These are phyloP conservation scores for Globia sparganii DNA, from an alignment of 2,888 invertebrate species.

Conservation along the genomic window DNA sequence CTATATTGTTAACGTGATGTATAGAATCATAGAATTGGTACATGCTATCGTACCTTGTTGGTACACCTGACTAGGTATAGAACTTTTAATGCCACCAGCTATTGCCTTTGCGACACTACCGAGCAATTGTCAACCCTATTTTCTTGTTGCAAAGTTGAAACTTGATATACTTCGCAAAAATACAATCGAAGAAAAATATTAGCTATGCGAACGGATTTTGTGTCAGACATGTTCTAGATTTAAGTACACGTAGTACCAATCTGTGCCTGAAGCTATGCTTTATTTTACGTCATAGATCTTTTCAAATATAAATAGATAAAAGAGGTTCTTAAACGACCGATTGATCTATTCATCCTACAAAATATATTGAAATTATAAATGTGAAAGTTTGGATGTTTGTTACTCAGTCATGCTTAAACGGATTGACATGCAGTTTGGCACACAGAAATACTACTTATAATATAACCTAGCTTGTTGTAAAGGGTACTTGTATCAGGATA, in stretches of 20 bases:
- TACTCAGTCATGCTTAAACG: not conserved
- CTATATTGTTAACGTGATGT: slow-evolving; percentile 26
- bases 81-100: slow-evolving; percentile 29
- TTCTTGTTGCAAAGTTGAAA: slow-evolving; percentile 2
- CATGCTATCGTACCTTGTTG: slow-evolving; percentile 27
- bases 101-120: slow-evolving; percentile 14
- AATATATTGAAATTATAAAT: not conserved
- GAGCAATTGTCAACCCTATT: slow-evolving; percentile 13
- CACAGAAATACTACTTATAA: not conserved
- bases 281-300: not conserved
- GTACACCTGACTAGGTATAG: slow-evolving; percentile 28
- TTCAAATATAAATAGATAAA: not conserved
- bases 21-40: slow-evolving; percentile 29
- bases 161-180: not conserved
- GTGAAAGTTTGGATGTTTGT: not conserved
- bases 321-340: not conserved
- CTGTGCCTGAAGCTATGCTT: not conserved
- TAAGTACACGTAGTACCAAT: slow-evolving; percentile 1
- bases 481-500: not conserved
- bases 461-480: not conserved
- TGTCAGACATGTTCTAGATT: slow-evolving; percentile 8
- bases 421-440: not conserved
- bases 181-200: slow-evolving; percentile 38
- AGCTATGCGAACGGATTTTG: slow-evolving; percentile 30
- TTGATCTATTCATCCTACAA: not conserved